Evolutionary conservation across 1,140 invertebrate genomes (phyloP).

Genomic region (Brachionus calyciflorus): DNA sequence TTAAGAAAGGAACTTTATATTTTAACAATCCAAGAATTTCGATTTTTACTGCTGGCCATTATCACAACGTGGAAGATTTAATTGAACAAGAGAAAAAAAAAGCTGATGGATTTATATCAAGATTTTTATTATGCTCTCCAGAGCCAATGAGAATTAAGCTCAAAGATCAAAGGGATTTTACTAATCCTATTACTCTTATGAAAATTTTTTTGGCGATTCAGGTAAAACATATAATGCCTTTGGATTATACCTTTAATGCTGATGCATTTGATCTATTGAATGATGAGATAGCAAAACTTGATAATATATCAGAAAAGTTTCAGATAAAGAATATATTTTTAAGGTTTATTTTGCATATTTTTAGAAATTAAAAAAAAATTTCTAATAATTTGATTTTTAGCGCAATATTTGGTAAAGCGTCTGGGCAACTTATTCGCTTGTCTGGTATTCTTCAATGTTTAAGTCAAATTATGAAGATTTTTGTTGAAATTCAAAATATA

Average conservation of each 20-base stretch:
- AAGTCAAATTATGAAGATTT: neutral
- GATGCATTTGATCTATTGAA: neutral
- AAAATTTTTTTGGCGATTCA: neutral
- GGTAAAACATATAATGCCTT: neutral
- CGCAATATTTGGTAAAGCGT: neutral
- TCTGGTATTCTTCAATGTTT: too few species aligned
- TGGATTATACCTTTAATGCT: neutral
- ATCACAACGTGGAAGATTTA: neutral
- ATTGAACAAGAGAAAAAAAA: neutral
- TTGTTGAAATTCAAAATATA: too few species aligned
- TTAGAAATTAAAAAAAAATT: neutral
- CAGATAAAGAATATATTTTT: conserved; percentile 3
- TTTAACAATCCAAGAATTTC: neutral
- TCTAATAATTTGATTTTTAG: neutral
- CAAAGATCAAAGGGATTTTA: neutral
- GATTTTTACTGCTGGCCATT: conserved; percentile 7
- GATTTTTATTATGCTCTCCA: neutral
- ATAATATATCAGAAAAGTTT: neutral
- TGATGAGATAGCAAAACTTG: neutral
- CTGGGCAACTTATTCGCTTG: neutral
- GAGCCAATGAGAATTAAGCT: neutral
- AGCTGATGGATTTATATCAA: conserved; percentile 2
- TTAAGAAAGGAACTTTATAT: neutral
- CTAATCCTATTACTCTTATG: neutral
- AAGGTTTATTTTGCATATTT: neutral